Conservation (phyloP, 1,140 invertebrate species). For the Eumaeus atala region DNA sequence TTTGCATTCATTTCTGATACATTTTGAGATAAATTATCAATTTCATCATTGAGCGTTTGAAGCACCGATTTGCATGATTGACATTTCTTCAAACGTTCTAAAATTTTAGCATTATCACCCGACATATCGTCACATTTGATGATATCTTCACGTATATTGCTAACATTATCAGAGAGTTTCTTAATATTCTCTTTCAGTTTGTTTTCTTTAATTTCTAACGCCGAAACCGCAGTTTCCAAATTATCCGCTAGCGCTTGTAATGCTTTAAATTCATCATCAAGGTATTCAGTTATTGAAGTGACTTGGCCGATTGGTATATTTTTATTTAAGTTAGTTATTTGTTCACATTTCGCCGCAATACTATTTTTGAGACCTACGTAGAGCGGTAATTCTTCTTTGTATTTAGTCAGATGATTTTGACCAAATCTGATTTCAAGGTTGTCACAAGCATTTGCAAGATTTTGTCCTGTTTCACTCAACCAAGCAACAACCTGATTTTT, state of each 20-base stretch:
- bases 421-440: slow-evolving; percentile 88
- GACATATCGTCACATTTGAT: slow-evolving; percentile 94
- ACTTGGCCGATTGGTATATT: slow-evolving; percentile 81
- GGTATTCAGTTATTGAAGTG: slow-evolving; percentile 78
- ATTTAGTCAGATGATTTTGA: slow-evolving; percentile 85
- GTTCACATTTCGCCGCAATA: slow-evolving; percentile 85
- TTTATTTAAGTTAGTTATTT: slow-evolving; percentile 87
- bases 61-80: slow-evolving; percentile 82
- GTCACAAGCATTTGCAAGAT: slow-evolving; percentile 82
- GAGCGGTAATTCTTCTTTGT: slow-evolving; percentile 88
- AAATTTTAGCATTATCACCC: slow-evolving; percentile 88
- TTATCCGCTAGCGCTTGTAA: slow-evolving; percentile 83
- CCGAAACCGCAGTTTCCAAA: slow-evolving; percentile 82
- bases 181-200: slow-evolving; percentile 83
- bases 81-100: slow-evolving; percentile 84
- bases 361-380: slow-evolving; percentile 84
- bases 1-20: slow-evolving; percentile 83
- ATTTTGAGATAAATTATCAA: slow-evolving; percentile 80
- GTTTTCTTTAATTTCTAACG: slow-evolving; percentile 83
- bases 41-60: slow-evolving; percentile 77
- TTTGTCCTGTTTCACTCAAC: slow-evolving; percentile 86
- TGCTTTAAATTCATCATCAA: slow-evolving; percentile 86
- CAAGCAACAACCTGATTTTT: slow-evolving; percentile 89
- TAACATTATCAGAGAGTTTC: slow-evolving; percentile 79
- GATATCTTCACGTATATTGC: slow-evolving; percentile 87